Evolutionary conservation across 2,113 vertebrate genomes (phyloP), one percentile per base, ranked within the genome.

Genomic region (Elachura formosa): DNA sequence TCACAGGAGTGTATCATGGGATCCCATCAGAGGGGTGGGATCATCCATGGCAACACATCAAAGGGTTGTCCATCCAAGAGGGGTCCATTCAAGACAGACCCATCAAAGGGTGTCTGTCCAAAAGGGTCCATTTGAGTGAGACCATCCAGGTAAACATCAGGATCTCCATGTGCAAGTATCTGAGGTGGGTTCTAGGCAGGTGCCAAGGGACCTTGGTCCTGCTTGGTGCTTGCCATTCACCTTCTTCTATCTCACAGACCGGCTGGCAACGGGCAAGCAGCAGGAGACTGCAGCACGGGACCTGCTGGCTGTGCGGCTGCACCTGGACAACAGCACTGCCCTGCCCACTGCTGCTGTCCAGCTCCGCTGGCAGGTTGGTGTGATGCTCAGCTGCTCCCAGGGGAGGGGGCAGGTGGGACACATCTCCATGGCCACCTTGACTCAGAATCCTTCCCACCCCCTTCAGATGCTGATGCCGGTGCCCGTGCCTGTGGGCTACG

Each of bases 351-450:
- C 98, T 3, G 85, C 97, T 0, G 98, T 98, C 29, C 89, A 75
- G 29, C 96, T 99, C 21, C 98, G 94, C 59, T 99, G 98, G 99
- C 98, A 87, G 98, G 99, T 99, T 29, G 19, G 98, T 49, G 73
- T 20, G 5, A 17, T 1, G 12, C 28, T 1, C 0, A 2, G 22
- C 40, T 4, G 17, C 6, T 33, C 55, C 18, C 38, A 2, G 5
- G 2, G 1, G 2, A 24, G 12, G 2, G 2, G 5, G 28, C 36
- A 51, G 7, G 25, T 18, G 29, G 36, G 68, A 51, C 40, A 8
- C 2, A 0, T 31, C 38, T 14, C 62, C 5, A 4, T 16, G 58
- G 48, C 75, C 71, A 26, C 33, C 22, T 4, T 1, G 0, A 6
- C 31, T 7, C 4, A 0, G 78, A 33, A 61, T 28, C 41, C 19